phyloP scores from a whole-genome alignment of 1,140 invertebrate species.

The Lepidurus arcticus region DNA sequence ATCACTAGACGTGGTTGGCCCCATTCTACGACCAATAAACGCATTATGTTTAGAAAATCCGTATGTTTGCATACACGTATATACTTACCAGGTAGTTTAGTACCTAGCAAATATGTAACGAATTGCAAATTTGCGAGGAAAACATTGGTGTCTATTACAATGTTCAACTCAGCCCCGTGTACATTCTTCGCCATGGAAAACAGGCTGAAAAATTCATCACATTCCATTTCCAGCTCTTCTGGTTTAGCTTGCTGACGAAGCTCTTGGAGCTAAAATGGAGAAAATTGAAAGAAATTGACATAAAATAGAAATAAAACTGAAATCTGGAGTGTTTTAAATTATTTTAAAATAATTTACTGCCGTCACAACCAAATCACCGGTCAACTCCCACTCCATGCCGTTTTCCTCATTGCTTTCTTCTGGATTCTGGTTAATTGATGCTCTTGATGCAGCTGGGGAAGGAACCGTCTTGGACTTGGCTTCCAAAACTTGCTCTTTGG shows the following conservation, averaged over 20 bases:
- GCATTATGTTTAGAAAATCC: not conserved
- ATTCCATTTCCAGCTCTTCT: not conserved
- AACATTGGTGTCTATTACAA: constrained; percentile 32
- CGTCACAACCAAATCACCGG: constrained; percentile 1
- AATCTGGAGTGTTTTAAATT: not conserved
- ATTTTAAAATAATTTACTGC: not conserved
- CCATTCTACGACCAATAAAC: not conserved
- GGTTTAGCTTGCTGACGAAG: constrained; percentile 4
- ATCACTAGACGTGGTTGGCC: not conserved
- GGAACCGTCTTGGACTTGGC: not conserved
- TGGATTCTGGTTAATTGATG: not conserved
- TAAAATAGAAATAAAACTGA: not conserved
- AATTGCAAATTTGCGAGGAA: constrained; percentile 27
- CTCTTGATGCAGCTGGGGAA: not conserved
- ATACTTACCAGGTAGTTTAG: not conserved
- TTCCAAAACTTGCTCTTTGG: no score
- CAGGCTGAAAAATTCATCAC: not conserved
- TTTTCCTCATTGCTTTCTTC: not conserved
- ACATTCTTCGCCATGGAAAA: not conserved
- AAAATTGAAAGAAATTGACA: not conserved
- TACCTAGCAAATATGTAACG: not conserved
- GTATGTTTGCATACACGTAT: not conserved
- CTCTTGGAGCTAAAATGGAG: constrained; percentile 6
- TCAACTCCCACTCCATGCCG: constrained; percentile 32
- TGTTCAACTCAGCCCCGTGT: not conserved